Percentiles rank a stretch among this genome's conserved stretches.
Conservation (phyloP, 2,797 vertebrate genomes). For the Eleutherodactylus coqui region DNA sequence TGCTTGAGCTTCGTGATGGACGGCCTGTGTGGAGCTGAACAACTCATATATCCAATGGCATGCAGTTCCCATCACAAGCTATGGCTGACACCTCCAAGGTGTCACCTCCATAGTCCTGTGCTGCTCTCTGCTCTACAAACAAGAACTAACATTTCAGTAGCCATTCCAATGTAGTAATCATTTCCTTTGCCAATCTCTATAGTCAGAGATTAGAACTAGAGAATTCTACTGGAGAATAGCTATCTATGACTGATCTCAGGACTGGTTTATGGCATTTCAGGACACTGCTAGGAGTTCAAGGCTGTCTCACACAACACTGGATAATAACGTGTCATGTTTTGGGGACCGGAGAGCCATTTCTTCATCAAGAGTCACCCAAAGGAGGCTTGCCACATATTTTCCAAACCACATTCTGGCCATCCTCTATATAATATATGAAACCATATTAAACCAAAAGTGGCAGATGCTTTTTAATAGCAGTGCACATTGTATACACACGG, state of each 20-base stretch:
- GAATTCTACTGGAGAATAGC: background rate
- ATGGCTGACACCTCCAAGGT: too few species aligned
- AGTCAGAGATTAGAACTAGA: background rate
- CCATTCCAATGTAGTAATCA: background rate
- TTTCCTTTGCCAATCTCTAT: background rate
- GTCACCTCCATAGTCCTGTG: too few species aligned
- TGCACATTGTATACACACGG: background rate
- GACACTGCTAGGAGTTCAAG: background rate
- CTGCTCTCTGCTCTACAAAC: background rate
- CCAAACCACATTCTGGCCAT: background rate
- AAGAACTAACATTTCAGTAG: background rate
- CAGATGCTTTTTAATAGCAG: background rate
- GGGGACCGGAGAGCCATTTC: background rate
- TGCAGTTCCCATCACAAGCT: too few species aligned
- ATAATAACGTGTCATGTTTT: background rate
- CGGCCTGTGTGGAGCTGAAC: too few species aligned
- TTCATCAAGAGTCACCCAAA: background rate
- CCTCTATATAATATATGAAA: background rate
- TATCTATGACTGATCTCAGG: background rate
- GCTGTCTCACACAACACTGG: background rate
- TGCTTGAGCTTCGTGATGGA: too few species aligned
- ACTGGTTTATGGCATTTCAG: background rate
- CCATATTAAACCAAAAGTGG: background rate
- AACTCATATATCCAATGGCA: too few species aligned
- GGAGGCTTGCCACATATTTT: background rate